Evolutionary conservation across 2,888 invertebrate species (phyloP), one percentile per base, ranked within the genome.

Genomic region (Drosophila aldrichi): DNA sequence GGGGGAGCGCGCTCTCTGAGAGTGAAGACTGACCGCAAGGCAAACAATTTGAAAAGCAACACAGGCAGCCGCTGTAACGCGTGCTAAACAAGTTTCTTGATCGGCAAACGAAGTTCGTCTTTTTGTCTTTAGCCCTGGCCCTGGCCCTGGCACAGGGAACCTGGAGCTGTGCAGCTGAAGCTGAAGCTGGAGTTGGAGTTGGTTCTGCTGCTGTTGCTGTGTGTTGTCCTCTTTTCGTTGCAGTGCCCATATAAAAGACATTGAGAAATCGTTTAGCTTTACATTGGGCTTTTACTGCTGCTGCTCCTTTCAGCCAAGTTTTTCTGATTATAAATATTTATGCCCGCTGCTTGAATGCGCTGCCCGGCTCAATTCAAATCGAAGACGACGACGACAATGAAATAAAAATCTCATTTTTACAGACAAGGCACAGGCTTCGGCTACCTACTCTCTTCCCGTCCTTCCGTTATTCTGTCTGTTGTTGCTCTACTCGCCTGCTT

Each of bases 21-120:
- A 52, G 55, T 40, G 70, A 41, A 64, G 74, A 75, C 73, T 74
- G 86, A 79, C 89, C 87, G 79, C 56, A 83, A 84, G 88, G 75
- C 81, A 90, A 86, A 90, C 81, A 74, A 82, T 84, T 84, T 76
- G 85, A 89, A 82, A 82, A 89, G 68, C 85, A 88, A 91, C 76
- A 89, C 91, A 85, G 89, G 91, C 90, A 89, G 89, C 91, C 81
- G 88, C 77, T 81, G 90, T 79, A 91, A 89, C 89, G 91, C 91
- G 89, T 91, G 91, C 89, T 91, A 91, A 89, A 91, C 89, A 89
- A 89, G 89, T 89, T 85, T 86, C 70, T 79, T 63, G 85, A 79
- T 81, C 84, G 76, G 65, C 62, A 20, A 70, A 70, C 68, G 69
- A 44, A 70, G 89, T 84, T 75, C 82, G 80, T 82, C 78, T 83